Conservation (phyloP, 1,140 invertebrate genomes). For the Choristoneura fumiferana region DNA sequence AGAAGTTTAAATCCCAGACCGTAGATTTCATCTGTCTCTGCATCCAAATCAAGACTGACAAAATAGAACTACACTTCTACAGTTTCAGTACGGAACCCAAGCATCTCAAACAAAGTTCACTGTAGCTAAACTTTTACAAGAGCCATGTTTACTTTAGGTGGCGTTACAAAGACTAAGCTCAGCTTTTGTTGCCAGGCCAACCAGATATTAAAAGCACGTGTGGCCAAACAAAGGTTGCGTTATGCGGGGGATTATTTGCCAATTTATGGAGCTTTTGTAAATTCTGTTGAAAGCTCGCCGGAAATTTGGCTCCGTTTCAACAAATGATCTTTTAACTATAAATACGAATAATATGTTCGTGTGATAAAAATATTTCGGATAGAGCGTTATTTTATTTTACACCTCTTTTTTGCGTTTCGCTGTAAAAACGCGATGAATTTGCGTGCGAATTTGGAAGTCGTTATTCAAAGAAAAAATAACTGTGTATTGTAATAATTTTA, state of each 20-base stretch:
- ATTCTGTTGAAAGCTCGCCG: slow-evolving; percentile 71
- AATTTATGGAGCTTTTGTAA: slow-evolving; percentile 76
- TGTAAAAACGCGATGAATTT: not conserved
- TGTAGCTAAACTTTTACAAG: not conserved
- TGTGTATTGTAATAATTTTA: no score
- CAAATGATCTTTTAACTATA: slow-evolving; percentile 74
- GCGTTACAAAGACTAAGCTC: slow-evolving; percentile 57
- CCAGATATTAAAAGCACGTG: slow-evolving; percentile 77
- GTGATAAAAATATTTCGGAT: slow-evolving; percentile 47
- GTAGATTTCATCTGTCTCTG: no score
- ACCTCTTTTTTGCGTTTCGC: slow-evolving; percentile 45
- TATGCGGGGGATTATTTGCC: slow-evolving; percentile 78
- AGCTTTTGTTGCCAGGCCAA: slow-evolving; percentile 62
- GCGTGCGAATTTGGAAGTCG: not conserved
- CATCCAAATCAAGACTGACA: no score
- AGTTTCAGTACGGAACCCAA: slow-evolving; percentile 7
- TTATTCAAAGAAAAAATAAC: no score
- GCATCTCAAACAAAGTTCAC: not conserved
- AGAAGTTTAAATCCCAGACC: no score
- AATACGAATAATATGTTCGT: slow-evolving; percentile 61
- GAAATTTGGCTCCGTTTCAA: slow-evolving; percentile 78
- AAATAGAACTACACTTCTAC: no score
- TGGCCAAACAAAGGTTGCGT: slow-evolving; percentile 77
- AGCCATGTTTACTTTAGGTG: slow-evolving; percentile 57
- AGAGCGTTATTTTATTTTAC: slow-evolving; percentile 35